A percentile compares a stretch with the other conserved stretches of the same genome.
These are phyloP conservation scores for Watersipora subatra DNA, from an alignment of 1,140 invertebrate genomes.

Conservation along the genomic window DNA sequence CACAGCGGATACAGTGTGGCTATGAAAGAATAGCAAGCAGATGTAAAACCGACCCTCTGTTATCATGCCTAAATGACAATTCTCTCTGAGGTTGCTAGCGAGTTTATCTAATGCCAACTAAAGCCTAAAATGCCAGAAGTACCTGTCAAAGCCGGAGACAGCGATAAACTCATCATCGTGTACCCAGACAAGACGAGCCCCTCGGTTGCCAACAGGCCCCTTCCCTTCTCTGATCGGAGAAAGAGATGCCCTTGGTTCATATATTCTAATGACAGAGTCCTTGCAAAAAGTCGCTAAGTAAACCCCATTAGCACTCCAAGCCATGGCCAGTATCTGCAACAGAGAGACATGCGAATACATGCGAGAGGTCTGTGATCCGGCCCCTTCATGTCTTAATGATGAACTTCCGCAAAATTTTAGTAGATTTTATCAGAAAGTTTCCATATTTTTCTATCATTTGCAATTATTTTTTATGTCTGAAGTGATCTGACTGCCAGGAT, in stretches of 20 bases:
- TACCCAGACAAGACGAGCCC: slow-evolving; percentile 75
- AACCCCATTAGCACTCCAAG: slow-evolving; percentile 77
- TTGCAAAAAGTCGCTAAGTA: slow-evolving; percentile 73
- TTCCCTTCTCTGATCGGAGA: slow-evolving; percentile 59
- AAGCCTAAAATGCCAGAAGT: no score
- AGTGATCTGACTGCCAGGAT: no score
- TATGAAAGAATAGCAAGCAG: no score
- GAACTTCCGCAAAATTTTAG: slow-evolving; percentile 38
- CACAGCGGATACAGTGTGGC: no score
- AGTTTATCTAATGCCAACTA: no score
- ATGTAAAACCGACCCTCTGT: no score
- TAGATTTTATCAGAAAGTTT: no score
- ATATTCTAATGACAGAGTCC: slow-evolving; percentile 71
- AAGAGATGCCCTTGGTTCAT: slow-evolving; percentile 54
- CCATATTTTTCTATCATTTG: no score
- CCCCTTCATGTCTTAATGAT: slow-evolving; percentile 8
- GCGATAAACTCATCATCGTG: slow-evolving; percentile 67
- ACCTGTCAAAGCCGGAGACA: slow-evolving; percentile 82
- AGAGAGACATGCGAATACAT: neutral
- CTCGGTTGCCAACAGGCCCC: slow-evolving; percentile 68
- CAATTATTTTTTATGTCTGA: no score
- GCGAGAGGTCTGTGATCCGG: neutral
- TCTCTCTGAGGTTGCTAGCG: no score
- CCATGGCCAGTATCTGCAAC: slow-evolving; percentile 65
- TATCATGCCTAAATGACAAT: no score